A percentile compares a stretch with the other conserved stretches of the same genome.
phyloP scores from a whole-genome alignment of 2,888 invertebrate species.

The Gastracanthus pulcherrimus region DNA sequence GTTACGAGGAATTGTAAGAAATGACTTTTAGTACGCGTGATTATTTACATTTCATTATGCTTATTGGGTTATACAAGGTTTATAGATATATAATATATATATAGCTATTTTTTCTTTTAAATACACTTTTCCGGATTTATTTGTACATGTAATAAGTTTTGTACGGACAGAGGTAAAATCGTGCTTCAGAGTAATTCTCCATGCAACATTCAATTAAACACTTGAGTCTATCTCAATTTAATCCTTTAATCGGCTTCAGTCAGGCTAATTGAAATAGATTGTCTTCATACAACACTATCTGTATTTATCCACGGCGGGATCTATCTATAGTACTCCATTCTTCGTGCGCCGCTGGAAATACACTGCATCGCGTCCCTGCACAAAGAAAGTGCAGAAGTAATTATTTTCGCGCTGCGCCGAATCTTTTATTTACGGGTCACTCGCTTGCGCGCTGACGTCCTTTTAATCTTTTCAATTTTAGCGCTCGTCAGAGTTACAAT shows the following conservation, averaged over 20 bases:
- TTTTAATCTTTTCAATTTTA: not conserved
- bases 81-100: not conserved
- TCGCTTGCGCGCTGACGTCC: not conserved
- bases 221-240: slow-evolving; percentile 8
- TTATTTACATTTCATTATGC: not conserved
- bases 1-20: too few species aligned
- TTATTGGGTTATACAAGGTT: too few species aligned
- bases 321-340: not conserved
- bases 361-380: not conserved
- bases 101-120: too few species aligned
- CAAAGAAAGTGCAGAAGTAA: not conserved
- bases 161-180: not conserved
- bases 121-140: too few species aligned
- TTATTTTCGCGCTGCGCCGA: not conserved
- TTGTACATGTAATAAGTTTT: too few species aligned
- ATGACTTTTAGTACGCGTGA: not conserved
- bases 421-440: not conserved
- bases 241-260: slow-evolving; percentile 9
- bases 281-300: not conserved
- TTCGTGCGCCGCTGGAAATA: too few species aligned
- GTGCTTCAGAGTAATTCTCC: not conserved
- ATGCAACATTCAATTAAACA: slow-evolving; percentile 27
- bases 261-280: slow-evolving; percentile 6
- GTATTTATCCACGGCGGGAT: not conserved
- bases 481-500: not conserved